A percentile compares a stretch with the other conserved stretches of the same genome.
Evolutionary conservation across 2,797 vertebrate species (phyloP).

Genomic region (Cyclura pinguis): DNA sequence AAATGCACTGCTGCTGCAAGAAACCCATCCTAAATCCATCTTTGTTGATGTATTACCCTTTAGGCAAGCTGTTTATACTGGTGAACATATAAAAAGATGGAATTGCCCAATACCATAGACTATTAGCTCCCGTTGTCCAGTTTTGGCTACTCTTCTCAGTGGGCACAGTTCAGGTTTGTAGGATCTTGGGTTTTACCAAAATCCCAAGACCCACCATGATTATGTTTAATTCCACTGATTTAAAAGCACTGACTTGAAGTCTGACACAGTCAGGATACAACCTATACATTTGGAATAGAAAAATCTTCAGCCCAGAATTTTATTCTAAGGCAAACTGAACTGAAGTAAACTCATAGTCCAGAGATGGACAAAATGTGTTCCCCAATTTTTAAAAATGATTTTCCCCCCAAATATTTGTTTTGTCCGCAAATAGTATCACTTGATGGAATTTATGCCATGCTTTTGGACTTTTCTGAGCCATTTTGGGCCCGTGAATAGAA

Average conservation of each 20-base stretch:
- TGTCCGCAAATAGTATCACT: too few species aligned
- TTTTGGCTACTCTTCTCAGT: not conserved
- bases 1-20: not conserved
- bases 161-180: not conserved
- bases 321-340: not conserved
- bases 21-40: not conserved
- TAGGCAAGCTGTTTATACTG: not conserved
- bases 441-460: too few species aligned
- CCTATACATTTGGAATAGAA: not conserved
- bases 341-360: not conserved
- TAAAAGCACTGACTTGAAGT: not conserved
- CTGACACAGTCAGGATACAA: not conserved
- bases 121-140: not conserved
- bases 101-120: not conserved
- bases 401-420: too few species aligned
- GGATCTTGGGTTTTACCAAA: not conserved
- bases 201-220: not conserved
- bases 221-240: not conserved
- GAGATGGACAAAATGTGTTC: too few species aligned
- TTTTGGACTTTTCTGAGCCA: too few species aligned
- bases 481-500: too few species aligned
- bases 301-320: not conserved
- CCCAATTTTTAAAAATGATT: too few species aligned
- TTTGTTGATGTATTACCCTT: not conserved
- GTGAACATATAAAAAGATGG: not conserved